Evolutionary conservation across 2,888 invertebrate species (phyloP).

Genomic region (Bedellia somnulentella): DNA sequence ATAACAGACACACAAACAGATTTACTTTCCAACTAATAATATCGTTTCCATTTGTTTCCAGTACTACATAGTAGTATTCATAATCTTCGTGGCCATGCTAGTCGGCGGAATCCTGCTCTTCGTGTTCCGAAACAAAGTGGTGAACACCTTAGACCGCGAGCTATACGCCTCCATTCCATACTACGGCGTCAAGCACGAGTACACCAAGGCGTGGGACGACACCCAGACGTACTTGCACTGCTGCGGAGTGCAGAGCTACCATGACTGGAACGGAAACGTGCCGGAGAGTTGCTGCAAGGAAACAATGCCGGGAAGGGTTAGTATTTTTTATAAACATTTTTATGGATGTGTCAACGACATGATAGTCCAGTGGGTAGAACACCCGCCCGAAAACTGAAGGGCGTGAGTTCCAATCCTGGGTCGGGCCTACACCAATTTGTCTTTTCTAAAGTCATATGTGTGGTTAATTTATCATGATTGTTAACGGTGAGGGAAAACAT

Average conservation of each 20-base stretch:
- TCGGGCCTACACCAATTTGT: too few species aligned
- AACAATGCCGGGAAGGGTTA: conserved; percentile 57
- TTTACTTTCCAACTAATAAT: too few species aligned
- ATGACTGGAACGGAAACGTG: conserved; percentile 73
- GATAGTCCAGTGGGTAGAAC: too few species aligned
- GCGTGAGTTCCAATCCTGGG: too few species aligned
- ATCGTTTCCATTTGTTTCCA: conserved; percentile 45
- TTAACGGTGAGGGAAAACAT: too few species aligned
- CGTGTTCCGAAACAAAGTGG: conserved; percentile 84
- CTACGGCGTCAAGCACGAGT: conserved; percentile 69
- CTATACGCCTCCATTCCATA: conserved; percentile 75
- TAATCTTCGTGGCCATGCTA: conserved; percentile 87
- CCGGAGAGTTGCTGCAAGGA: conserved; percentile 80
- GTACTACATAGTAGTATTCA: conserved; percentile 87
- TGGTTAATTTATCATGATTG: too few species aligned
- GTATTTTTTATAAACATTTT: conserved; percentile 1
- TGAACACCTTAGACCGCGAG: conserved; percentile 73
- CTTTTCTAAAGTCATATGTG: too few species aligned
- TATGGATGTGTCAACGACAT: too few species aligned
- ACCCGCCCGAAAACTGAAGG: too few species aligned
- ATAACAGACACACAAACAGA: too few species aligned
- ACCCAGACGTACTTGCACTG: conserved; percentile 83
- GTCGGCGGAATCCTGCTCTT: conserved; percentile 90
- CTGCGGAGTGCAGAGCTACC: conserved; percentile 77
- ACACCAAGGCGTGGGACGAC: conserved; percentile 84